Evolutionary conservation across 2,888 invertebrate genomes (phyloP).

Genomic region (Empis stercorea): DNA sequence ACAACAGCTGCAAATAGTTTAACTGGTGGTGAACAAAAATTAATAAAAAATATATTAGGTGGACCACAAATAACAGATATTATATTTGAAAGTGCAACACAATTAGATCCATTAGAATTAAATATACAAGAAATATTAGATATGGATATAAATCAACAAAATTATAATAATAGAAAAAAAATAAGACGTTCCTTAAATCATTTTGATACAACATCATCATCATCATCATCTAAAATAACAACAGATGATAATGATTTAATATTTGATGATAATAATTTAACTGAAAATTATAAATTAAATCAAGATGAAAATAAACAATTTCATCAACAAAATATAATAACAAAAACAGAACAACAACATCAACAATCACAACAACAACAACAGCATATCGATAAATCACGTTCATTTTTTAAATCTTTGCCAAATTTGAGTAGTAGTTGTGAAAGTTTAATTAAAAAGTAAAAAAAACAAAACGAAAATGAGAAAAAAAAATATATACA

Average conservation of each 20-base stretch:
- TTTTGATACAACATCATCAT: constrained; percentile 25
- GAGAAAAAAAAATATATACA: too few relatives aligned
- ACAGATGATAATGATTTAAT: constrained; percentile 17
- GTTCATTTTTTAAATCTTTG: constrained; percentile 45
- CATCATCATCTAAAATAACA: constrained; percentile 25
- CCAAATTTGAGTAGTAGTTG: constrained; percentile 59
- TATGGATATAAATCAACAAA: constrained; percentile 32
- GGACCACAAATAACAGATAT: constrained; percentile 22
- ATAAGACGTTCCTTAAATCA: constrained; percentile 5
- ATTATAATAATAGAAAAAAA: neutral
- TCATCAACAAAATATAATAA: too few relatives aligned
- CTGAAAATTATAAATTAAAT: neutral
- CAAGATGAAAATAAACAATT: too few relatives aligned
- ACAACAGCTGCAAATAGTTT: constrained; percentile 2
- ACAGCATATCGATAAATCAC: constrained; percentile 21
- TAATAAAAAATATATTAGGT: constrained; percentile 5
- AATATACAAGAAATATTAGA: constrained; percentile 38
- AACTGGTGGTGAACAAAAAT: neutral
- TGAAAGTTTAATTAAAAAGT: constrained; percentile 45
- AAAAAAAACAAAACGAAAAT: constrained; percentile 8
- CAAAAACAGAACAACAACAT: constrained; percentile 12
- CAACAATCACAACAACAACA: constrained; percentile 12
- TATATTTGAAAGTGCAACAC: constrained; percentile 28
- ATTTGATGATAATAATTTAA: neutral
- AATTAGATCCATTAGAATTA: constrained; percentile 38